Conservation (phyloP, 2,888 invertebrate species). For the Patella ulyssiponensis region DNA sequence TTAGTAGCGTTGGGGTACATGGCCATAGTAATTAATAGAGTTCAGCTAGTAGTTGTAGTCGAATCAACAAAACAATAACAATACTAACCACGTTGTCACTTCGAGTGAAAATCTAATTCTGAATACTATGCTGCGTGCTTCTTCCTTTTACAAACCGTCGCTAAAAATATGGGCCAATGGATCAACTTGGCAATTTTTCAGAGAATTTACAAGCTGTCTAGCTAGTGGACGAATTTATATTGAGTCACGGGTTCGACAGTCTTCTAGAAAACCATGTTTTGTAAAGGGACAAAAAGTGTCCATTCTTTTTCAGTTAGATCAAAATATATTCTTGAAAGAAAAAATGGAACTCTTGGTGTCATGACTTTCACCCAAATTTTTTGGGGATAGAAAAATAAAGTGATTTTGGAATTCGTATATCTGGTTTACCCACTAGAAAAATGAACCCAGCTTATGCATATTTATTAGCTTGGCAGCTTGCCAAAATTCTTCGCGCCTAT, state of each 20-base stretch:
- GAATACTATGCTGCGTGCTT: not conserved
- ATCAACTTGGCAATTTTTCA: conserved; percentile 58
- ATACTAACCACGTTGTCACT: too few relatives aligned
- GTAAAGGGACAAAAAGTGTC: conserved; percentile 12
- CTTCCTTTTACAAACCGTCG: conserved; percentile 13
- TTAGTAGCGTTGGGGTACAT: conserved; percentile 67
- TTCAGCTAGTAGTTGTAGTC: not conserved
- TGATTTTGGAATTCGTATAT: not conserved
- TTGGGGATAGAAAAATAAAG: not conserved
- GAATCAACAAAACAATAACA: not conserved
- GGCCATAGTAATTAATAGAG: conserved; percentile 44
- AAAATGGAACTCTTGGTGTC: not conserved
- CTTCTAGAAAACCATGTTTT: not conserved
- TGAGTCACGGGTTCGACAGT: conserved; percentile 6
- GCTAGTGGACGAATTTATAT: conserved; percentile 43
- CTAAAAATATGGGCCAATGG: conserved; percentile 48
- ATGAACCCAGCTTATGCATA: not conserved
- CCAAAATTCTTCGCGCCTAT: conserved; percentile 34
- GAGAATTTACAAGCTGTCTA: conserved; percentile 39
- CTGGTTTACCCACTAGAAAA: too few relatives aligned
- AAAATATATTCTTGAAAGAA: not conserved
- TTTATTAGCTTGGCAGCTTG: conserved; percentile 25
- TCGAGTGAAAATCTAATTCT: conserved; percentile 2
- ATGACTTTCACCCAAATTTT: not conserved
- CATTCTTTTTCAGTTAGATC: conserved; percentile 1